Percentiles rank a stretch among this genome's conserved stretches.
Conservation (phyloP, 2,888 invertebrate genomes). For the Hypselothyrea guttata region DNA sequence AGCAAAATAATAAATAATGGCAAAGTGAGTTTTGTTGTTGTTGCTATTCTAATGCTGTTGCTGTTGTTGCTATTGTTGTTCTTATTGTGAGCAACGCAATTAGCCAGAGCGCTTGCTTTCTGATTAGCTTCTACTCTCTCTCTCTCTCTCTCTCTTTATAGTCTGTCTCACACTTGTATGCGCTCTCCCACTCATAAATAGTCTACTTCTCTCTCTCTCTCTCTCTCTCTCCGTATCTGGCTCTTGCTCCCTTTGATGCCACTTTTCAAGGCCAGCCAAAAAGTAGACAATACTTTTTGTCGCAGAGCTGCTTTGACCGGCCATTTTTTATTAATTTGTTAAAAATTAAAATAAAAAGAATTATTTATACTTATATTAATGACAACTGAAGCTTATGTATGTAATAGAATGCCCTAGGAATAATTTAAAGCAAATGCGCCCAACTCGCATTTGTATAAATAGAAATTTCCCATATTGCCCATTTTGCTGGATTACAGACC, state of each 20-base stretch:
- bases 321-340: too few relatives aligned
- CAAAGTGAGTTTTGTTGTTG: conserved; percentile 17
- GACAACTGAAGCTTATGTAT: too few relatives aligned
- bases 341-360: too few relatives aligned
- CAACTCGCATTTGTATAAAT: too few relatives aligned
- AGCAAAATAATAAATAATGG: conserved; percentile 25
- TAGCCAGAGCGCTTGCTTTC: conserved; percentile 34
- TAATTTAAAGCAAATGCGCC: too few relatives aligned
- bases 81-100: conserved; percentile 43
- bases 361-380: too few relatives aligned
- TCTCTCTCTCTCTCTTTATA: neutral
- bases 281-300: conserved; percentile 63
- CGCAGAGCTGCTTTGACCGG: too few relatives aligned
- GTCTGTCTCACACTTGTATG: neutral
- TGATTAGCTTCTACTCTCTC: conserved; percentile 11
- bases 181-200: neutral
- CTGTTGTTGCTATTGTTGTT: conserved; percentile 5
- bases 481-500: too few relatives aligned
- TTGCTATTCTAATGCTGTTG: conserved; percentile 1
- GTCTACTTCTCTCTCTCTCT: neutral
- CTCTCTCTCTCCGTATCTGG: neutral
- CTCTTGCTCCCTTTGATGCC: neutral
- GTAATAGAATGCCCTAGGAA: too few relatives aligned
- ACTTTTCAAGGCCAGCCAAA: conserved; percentile 59
- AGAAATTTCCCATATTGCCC: too few relatives aligned